Conservation (phyloP, 1,140 invertebrate species). For the Panulirus ornatus region DNA sequence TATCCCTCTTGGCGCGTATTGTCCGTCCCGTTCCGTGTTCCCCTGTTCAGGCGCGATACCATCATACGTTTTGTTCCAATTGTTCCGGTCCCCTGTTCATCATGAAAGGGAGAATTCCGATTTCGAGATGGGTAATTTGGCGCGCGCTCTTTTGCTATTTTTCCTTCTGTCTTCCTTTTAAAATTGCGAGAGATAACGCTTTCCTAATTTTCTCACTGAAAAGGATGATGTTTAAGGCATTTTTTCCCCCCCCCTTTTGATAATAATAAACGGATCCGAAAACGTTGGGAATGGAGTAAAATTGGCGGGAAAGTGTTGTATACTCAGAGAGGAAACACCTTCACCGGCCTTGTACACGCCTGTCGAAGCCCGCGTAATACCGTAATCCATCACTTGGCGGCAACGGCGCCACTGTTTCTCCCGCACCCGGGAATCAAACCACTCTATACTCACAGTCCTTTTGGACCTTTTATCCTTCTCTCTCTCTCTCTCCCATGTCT, state of each 20-base stretch:
- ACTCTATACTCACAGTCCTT: background rate
- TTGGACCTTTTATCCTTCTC: background rate
- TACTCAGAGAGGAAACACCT: background rate
- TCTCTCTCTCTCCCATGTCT: background rate
- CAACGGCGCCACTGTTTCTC: background rate
- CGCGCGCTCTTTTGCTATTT: background rate
- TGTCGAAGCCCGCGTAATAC: constrained; percentile 31
- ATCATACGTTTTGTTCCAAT: constrained; percentile 24
- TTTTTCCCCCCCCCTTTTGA: no score
- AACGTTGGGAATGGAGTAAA: background rate
- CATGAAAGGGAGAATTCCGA: constrained; percentile 20
- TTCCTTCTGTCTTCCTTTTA: background rate
- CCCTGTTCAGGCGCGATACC: constrained; percentile 2
- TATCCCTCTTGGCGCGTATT: constrained; percentile 7
- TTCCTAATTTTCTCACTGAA: no score
- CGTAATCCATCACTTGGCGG: constrained; percentile 35
- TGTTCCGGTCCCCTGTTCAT: constrained; percentile 39
- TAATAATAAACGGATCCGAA: no score
- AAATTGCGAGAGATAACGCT: no score
- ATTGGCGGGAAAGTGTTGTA: background rate
- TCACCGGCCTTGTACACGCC: constrained; percentile 27
- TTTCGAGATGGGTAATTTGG: constrained; percentile 31
- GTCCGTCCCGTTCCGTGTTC: background rate
- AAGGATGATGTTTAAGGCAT: no score
- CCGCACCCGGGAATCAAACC: background rate